phyloP scores from a whole-genome alignment of 1,140 invertebrate genomes.

The Drosophila kepulauana region DNA sequence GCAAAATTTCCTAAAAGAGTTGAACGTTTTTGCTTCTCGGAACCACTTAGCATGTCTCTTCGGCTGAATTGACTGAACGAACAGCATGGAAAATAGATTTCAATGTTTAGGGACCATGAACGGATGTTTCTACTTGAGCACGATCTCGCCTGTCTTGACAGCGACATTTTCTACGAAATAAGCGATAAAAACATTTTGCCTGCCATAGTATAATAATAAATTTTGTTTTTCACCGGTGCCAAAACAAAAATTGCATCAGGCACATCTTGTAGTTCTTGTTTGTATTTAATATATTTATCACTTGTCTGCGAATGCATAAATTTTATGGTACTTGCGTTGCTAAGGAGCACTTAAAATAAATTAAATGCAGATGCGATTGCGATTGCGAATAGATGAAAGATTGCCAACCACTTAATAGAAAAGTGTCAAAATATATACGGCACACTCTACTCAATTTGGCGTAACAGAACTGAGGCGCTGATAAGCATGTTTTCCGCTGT shows the following conservation, averaged over 20 bases:
- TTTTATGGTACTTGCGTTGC: conserved; percentile 43
- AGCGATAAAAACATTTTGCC: conserved; percentile 53
- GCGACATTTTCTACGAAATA: conserved; percentile 48
- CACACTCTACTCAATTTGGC: conserved; percentile 36
- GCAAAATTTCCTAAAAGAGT: not conserved
- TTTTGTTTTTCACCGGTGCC: conserved; percentile 53
- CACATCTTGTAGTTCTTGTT: conserved; percentile 16
- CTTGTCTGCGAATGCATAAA: conserved; percentile 39
- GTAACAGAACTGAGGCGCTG: conserved; percentile 37
- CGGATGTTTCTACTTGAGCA: conserved; percentile 50
- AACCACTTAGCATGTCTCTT: conserved; percentile 22
- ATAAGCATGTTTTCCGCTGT: conserved; percentile 53
- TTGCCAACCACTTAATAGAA: conserved; percentile 36
- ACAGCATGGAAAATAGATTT: conserved; percentile 12
- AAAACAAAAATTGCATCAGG: conserved; percentile 28
- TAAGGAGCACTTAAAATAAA: conserved; percentile 50
- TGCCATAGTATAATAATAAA: conserved; percentile 48
- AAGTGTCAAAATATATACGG: conserved; percentile 62
- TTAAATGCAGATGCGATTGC: conserved; percentile 42
- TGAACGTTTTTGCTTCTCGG: conserved; percentile 21
- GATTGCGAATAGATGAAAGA: conserved; percentile 5
- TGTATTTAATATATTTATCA: conserved; percentile 17
- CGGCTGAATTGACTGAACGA: not conserved
- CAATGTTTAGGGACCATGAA: conserved; percentile 24
- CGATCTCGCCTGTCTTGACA: conserved; percentile 48